Base-by-base conservation (phyloP, 2,113 vertebrate species). In the Halichoerus grypus region DNA sequence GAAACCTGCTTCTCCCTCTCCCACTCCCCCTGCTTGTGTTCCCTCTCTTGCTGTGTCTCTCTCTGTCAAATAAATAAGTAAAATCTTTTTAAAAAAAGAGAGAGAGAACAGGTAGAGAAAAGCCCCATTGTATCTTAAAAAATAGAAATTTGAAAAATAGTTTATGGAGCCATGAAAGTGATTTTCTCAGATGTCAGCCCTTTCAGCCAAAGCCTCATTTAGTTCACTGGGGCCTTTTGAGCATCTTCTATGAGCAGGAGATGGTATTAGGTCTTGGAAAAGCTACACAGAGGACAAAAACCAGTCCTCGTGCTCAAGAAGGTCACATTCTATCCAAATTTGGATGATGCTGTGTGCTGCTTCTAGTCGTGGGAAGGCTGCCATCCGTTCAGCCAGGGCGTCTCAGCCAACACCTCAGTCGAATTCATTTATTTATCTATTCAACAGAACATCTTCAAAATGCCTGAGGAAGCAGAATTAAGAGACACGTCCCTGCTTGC, bases 381-480 rank as follows among this genome's bases (percentile, higher is more conserved):
- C 63, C 89, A 65, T 1, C 22, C 36, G 24, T 72, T 79, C 71
- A 61, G 36, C 71, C 77, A 14, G 7, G 65, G 21, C 55, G 16
- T 55, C 57, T 3, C 15, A 31, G 63, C 80, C 83, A 90, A 87
- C 67, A 67, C 61, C 92, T 80, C n/a, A 12, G 2, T 26, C 9
- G 14, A 97, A 61, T 65, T 92, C 22, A 4, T 94, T 55, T 93
- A 76, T 88, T 76, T 84, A 86, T 83, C 33, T 63, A 19, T 49
- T 46, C 82, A 92, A 76, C 57, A 84, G 90, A 96, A 57, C 92
- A 83, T 90, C 76, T 84, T 86, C 95, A n/a, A 94, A 72, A 79
- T 69, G 61, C 53, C 94, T 85, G 72, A n/a, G 39, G 33, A 95
- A 49, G 39, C 95, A 83, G 59, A 85, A 67, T 91, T 85, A 72